Evolutionary conservation across 2,113 vertebrate genomes (phyloP).

Genomic region (Stercorarius parasiticus): DNA sequence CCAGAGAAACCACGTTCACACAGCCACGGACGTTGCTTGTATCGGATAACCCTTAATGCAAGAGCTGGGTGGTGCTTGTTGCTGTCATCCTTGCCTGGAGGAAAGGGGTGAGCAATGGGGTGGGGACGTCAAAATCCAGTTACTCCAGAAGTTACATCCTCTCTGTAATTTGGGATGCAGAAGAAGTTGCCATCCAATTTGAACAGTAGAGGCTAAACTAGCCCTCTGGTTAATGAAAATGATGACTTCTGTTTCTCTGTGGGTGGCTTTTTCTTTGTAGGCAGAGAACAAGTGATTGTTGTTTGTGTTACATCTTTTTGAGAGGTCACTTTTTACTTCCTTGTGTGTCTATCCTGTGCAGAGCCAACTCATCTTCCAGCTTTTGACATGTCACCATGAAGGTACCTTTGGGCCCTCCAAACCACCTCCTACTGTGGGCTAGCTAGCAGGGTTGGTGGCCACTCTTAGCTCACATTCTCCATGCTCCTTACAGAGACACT

Average conservation of each 20-base stretch:
- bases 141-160: conserved; percentile 16
- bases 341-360: background rate
- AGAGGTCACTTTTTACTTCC: background rate
- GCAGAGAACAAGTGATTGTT: background rate
- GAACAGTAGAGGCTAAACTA: background rate
- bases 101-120: conserved; percentile 40
- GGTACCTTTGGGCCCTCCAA: background rate
- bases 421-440: background rate
- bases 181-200: background rate
- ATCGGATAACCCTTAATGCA: background rate
- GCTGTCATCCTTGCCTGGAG: conserved; percentile 26
- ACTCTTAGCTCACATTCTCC: background rate
- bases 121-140: conserved; percentile 22
- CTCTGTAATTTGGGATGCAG: conserved; percentile 16
- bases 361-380: background rate
- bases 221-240: conserved; percentile 4
- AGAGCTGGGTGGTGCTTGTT: conserved; percentile 3
- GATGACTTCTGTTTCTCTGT: background rate
- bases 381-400: background rate
- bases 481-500: background rate
- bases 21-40: background rate
- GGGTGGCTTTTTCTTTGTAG: background rate
- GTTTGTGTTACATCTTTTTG: background rate
- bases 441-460: background rate
- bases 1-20: conserved; percentile 55